Base-by-base conservation (phyloP, 2,888 invertebrate genomes). In the Drepana falcataria region DNA sequence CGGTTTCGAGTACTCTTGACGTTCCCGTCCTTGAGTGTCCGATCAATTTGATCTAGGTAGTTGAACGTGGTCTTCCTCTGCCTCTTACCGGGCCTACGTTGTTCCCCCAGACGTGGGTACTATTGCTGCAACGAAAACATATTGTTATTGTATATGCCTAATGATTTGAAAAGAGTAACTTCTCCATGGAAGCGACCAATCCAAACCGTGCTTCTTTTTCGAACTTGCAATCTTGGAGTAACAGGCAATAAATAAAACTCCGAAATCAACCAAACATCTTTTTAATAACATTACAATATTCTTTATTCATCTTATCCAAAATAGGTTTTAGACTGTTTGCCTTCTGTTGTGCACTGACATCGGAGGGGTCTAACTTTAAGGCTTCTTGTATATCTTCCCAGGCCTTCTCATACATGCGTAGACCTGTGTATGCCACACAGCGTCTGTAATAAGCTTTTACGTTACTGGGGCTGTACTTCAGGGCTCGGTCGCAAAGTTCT, bases 361-460 rank as follows among this genome's bases (percentile, higher is more conserved):
- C 95, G 47, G 91, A 91, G 0, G 95, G 94, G 63, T 95, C 94
- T 49, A 94, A 71, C 51, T 87, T 75, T 0, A 94, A 74, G 0
- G 92, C 91, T 48, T 82, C 87, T 51, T 92, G 92, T 37, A 94
- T 92, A 68, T 93, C 93, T 2, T 73, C 71, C 74, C 93, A 87
- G 0, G 96, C 95, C 56, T 93, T 92, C 53, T 95, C 94, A 63
- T 93, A 94, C 79, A 95, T 93, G 47, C 91, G 86, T 0, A 94
- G 80, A 49, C 92, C 91, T 35, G 88, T 83, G 87, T 94, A 91
- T 0, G 98, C 96, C 80, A 95, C 93, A 5, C 96, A 96, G 59
- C 96, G 91, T 63, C 99, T 92, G 85, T 97, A 99, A 0, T 96
- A 85, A 0, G 96, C 98, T 83, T 99, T 99, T 1, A 95, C 93